Conservation (phyloP, 2,888 invertebrate species). For the Priapulus caudatus region DNA sequence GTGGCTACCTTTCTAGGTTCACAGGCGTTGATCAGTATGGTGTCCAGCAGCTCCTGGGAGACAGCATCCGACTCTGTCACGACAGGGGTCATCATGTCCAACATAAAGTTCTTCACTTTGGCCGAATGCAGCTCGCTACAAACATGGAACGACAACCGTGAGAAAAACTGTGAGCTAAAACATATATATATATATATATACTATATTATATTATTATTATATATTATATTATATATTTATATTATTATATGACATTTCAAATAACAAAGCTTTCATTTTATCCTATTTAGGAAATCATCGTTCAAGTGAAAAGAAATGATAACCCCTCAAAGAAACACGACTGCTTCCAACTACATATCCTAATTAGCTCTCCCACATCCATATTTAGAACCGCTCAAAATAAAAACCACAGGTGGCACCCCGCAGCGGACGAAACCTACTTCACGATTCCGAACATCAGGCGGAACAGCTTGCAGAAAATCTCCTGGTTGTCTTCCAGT, state of each 20-base stretch:
- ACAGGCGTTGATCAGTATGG: constrained; percentile 81
- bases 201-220: too few species aligned
- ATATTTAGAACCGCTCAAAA: too few species aligned
- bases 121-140: constrained; percentile 82
- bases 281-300: too few species aligned
- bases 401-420: too few species aligned
- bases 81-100: constrained; percentile 84
- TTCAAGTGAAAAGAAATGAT: too few species aligned
- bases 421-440: too few species aligned
- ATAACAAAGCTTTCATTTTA: too few species aligned
- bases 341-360: too few species aligned
- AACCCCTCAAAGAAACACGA: too few species aligned
- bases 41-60: constrained; percentile 82
- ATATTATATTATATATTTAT: too few species aligned
- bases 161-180: not conserved
- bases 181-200: not conserved
- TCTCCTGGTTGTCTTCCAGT: constrained; percentile 90
- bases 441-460: constrained; percentile 92
- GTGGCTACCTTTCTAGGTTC: constrained; percentile 60
- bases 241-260: too few species aligned
- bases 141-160: constrained; percentile 15
- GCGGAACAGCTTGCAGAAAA: constrained; percentile 82
- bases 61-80: constrained; percentile 91
- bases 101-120: constrained; percentile 91
- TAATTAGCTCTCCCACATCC: too few species aligned